Percentiles rank a stretch among this genome's conserved stretches.
Evolutionary conservation across 1,140 invertebrate species (phyloP).

Genomic region (Colletes latitarsis): DNA sequence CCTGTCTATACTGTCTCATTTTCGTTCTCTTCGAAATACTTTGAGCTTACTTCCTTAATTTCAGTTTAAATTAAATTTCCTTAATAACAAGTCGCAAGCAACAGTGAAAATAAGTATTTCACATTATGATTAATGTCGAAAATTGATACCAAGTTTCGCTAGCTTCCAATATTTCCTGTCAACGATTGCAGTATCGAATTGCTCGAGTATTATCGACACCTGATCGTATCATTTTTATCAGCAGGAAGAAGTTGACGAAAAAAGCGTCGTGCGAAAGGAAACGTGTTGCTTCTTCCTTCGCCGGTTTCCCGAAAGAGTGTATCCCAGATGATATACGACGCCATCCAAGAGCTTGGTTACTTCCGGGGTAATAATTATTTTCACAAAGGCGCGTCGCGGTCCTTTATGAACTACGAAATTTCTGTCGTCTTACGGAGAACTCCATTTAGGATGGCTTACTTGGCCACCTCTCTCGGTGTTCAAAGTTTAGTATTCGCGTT

Average conservation of each 20-base stretch:
- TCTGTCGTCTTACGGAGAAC: neutral
- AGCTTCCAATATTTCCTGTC: no score
- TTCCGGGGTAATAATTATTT: slow-evolving; percentile 46
- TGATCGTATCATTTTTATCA: no score
- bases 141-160: no score
- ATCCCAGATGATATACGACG: slow-evolving; percentile 8
- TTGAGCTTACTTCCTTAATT: no score
- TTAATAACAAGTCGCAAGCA: no score
- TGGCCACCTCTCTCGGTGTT: neutral
- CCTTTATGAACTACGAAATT: slow-evolving; percentile 18
- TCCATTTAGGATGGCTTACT: slow-evolving; percentile 6
- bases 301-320: neutral
- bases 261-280: neutral
- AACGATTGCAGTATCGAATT: no score
- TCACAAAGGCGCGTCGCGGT: neutral
- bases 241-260: neutral
- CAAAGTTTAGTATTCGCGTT: neutral
- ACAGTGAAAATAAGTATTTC: no score
- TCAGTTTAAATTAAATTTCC: no score
- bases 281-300: slow-evolving; percentile 5
- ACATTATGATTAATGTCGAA: no score
- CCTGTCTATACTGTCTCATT: no score
- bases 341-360: neutral
- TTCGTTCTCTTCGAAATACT: no score
- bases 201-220: no score